Percentiles rank a stretch among this genome's conserved stretches.
These are phyloP conservation scores for Passer montanus DNA, from an alignment of 2,113 vertebrate species.

Conservation along the genomic window DNA sequence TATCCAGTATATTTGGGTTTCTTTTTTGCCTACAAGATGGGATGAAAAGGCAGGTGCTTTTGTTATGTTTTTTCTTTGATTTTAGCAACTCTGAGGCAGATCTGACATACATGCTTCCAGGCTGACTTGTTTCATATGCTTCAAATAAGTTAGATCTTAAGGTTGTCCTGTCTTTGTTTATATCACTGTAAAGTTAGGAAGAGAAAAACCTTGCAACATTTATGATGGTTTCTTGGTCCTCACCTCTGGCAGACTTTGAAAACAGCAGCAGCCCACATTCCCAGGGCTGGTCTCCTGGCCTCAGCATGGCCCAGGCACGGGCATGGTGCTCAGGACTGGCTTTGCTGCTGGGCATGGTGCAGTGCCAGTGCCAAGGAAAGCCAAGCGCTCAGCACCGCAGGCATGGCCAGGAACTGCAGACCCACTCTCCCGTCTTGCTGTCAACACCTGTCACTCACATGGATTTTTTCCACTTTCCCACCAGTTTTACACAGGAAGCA, in stretches of 20 bases:
- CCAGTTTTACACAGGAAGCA: not conserved
- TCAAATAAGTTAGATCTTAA: not conserved
- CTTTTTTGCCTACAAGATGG: not conserved
- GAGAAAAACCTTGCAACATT: not conserved
- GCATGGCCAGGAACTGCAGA: not conserved
- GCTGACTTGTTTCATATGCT: not conserved
- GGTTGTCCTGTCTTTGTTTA: not conserved
- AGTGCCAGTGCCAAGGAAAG: not conserved
- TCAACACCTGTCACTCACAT: not conserved
- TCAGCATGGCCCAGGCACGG: fast-evolving
- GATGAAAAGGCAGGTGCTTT: not conserved
- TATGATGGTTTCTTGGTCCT: not conserved
- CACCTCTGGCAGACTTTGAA: not conserved
- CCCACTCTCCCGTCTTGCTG: not conserved
- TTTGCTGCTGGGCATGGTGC: not conserved
- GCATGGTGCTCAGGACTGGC: not conserved
- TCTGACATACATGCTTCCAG: not conserved
- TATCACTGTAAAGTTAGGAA: not conserved
- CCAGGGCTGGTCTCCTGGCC: not conserved
- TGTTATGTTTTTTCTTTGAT: not conserved
- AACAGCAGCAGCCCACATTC: not conserved
- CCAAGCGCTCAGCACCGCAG: fast-evolving
- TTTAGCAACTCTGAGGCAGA: not conserved
- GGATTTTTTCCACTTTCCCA: not conserved
- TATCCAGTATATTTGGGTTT: not conserved